Base-by-base conservation (phyloP, 2,888 invertebrate genomes). In the Mythimna lalbum region DNA sequence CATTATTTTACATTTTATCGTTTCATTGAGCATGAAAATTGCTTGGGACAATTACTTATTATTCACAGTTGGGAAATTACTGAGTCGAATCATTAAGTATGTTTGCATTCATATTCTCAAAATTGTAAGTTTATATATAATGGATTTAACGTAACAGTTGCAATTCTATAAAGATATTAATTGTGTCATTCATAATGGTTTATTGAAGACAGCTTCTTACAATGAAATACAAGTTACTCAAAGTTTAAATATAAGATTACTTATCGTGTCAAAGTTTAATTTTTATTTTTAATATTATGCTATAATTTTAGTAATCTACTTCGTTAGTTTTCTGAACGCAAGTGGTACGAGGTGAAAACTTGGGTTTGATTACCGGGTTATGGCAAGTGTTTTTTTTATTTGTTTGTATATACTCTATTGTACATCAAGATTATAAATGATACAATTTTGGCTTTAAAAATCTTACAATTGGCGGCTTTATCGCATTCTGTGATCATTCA, bases 1-100 rank as follows among this genome's bases (percentile, higher is more conserved):
- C 66, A 76, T 79, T 79, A 79, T 74, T 61, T 79, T 47, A 57
- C 36, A 60, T 79, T 76, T 73, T 50, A 61, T 47, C 53, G 50
- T 74, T 79, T 61, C 53, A 79, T 61, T 61, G 56, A 60, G 36
- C 56, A 50, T 65, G 74, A 21, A 61, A 74, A 65, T 76, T 60
- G 74, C 72, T 78, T 63, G 59, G 33, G 39, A 27, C 39, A 73
- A 63, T 78, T 53, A 73, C 64, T 73, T 78, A 73, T 63, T 59
- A 73, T 78, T 78, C 73, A 19, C 49, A 63, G 64, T 39, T 72
- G 57, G 47, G 9, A 31, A 72, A 49, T 49, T 17, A 59, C 21
- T 7, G 55, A 9, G 0, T 33, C 71, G n/a, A 39, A 55, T 49
- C 9, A 14, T 49, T 59, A 31, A 23, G 49, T 21, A 50, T 36